Evolutionary conservation across 2,888 invertebrate genomes (phyloP), one percentile per base, ranked within the genome.

Genomic region (Drosophila buzzatii): DNA sequence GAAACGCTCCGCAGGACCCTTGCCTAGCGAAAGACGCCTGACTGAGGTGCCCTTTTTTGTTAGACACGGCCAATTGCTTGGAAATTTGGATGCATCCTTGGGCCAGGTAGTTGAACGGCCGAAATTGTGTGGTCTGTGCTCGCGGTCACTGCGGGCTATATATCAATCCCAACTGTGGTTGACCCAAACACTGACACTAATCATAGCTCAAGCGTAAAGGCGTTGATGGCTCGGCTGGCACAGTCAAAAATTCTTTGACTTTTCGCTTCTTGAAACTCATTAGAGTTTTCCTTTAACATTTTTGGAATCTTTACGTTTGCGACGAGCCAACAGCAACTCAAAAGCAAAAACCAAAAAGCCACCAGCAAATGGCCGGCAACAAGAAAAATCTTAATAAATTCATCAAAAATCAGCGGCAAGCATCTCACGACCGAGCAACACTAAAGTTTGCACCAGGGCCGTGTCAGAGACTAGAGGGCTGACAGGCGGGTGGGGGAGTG

Each of bases 51-150:
- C 67, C 58, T 27, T 31, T 62, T 79, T 65, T 84, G 83, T 85
- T 85, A 70, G 86, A 73, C 89, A 83, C 84, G 86, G 89, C 69
- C 89, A 88, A 85, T 85, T 85, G 84, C 84, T 66, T 85, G 86
- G 78, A 85, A 85, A 88, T 84, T 71, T 81, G 68, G 53, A 62
- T 66, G 73, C 83, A 39, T 63, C 60, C 63, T 44, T 49, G 39
- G 27, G 27, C 37, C 39, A 47, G 42, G 67, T 64, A 71, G 62
- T 55, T 42, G 62, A 52, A 59, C 33, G 20, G 67, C 71, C 69
- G 82, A 41, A 77, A 88, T 77, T 88, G 84, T 85, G 84, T 78
- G 84, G 84, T 85, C 84, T 83, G 62, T 67, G 81, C 66, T 63
- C 69, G 74, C 70, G 65, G 78, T 80, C 80, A 79, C 60, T 63